Evolutionary conservation across 2,888 invertebrate species (phyloP).

Genomic region (Lypha dubia): DNA sequence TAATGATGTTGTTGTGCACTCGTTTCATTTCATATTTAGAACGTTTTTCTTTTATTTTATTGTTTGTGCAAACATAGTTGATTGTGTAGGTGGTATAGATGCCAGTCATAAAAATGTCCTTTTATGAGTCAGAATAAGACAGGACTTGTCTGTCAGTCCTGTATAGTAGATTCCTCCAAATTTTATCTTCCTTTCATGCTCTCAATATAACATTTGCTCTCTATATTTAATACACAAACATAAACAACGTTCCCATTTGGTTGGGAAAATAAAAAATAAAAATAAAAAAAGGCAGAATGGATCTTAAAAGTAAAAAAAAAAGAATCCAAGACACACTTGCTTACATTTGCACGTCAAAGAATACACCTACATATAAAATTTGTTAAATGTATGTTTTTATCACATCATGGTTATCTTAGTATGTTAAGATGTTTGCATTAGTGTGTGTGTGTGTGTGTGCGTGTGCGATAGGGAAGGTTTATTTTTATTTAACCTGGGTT

Average conservation of each 20-base stretch:
- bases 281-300: constrained; percentile 39
- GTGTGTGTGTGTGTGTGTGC: no score
- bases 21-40: constrained; percentile 51
- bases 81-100: constrained; percentile 66
- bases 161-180: neutral
- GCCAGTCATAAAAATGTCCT: constrained; percentile 71
- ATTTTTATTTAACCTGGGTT: constrained; percentile 36
- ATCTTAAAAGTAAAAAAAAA: constrained; percentile 38
- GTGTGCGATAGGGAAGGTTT: neutral
- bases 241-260: constrained; percentile 57
- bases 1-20: constrained; percentile 1
- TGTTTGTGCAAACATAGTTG: constrained; percentile 9
- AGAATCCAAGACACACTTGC: neutral
- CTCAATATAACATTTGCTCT: constrained; percentile 14
- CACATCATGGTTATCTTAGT: constrained; percentile 19
- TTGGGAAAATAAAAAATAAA: constrained; percentile 48
- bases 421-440: neutral
- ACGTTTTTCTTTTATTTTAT: neutral
- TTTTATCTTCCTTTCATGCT: neutral
- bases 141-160: constrained; percentile 12
- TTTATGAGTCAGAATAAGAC: constrained; percentile 60
- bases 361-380: constrained; percentile 55
- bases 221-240: constrained; percentile 41
- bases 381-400: constrained; percentile 35
- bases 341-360: neutral